These are phyloP conservation scores for Drosophila orosa DNA, from an alignment of 1,140 invertebrate genomes.

Conservation along the genomic window DNA sequence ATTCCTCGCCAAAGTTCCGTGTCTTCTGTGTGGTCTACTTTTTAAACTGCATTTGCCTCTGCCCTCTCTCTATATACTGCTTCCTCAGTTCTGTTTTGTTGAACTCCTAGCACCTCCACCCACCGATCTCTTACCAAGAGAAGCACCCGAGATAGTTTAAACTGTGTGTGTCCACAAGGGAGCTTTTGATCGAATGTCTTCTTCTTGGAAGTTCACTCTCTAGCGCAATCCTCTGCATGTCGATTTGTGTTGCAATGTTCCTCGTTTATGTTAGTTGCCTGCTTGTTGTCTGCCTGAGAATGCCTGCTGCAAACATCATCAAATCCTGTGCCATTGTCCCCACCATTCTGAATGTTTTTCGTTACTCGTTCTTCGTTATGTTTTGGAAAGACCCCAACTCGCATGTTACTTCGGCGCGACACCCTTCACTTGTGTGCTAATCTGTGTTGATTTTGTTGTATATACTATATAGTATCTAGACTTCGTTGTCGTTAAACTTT, in stretches of 20 bases:
- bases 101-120: conserved; percentile 58
- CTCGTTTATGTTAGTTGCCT: conserved; percentile 73
- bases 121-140: conserved; percentile 49
- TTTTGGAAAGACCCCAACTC: conserved; percentile 53
- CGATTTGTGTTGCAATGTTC: conserved; percentile 46
- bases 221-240: conserved; percentile 43
- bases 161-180: conserved; percentile 36
- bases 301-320: conserved; percentile 69
- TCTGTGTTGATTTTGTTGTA: conserved; percentile 73
- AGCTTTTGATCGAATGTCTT: conserved; percentile 30
- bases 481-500: conserved; percentile 48
- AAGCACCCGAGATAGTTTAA: conserved; percentile 43
- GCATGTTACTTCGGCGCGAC: conserved; percentile 59
- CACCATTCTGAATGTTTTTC: conserved; percentile 54
- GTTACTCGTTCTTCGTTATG: conserved; percentile 26
- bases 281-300: conserved; percentile 62
- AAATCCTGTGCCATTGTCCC: conserved; percentile 41
- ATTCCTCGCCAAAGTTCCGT: conserved; percentile 51
- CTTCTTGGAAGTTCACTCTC: conserved; percentile 16
- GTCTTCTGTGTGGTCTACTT: conserved; percentile 51
- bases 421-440: conserved; percentile 45
- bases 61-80: conserved; percentile 44
- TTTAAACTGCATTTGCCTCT: conserved; percentile 49
- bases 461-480: conserved; percentile 57
- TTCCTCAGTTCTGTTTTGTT: conserved; percentile 56